Evolutionary conservation across 2,113 vertebrate species (phyloP), one percentile per base, ranked within the genome.

Genomic region (Oceanites oceanicus): DNA sequence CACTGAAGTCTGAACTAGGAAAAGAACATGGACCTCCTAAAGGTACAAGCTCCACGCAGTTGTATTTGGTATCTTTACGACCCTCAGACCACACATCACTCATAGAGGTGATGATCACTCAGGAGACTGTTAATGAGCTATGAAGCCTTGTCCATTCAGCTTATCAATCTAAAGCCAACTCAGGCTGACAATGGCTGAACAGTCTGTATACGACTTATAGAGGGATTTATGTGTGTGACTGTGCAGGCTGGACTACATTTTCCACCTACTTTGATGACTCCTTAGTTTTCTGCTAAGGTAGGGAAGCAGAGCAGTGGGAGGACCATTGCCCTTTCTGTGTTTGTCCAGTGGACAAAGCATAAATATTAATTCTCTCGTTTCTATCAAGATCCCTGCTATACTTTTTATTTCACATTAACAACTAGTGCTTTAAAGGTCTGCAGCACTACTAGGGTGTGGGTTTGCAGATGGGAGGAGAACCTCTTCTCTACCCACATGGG

Each of bases 401-500:
- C 16, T 50, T 45, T 44, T 50, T 66, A 23, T 47, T 45, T 81
- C 36, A 68, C 11, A 30, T 86, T 84, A 52, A 34, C 17, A 44
- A 29, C 56, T 32, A 53, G 13, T 42, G 15, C n/a, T 70, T 56
- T 56, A 36, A 22, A 78, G 47, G 42, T 15, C 36, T 53, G 42
- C 9, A 58, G 14, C 38, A 18, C 34, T 44, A 34, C 26, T 16
- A 14, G 40, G 17, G 25, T 14, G 50, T 42, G 63, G 29, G 90
- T 91, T 95, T 78, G 56, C 72, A 62, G 30, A 12, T 19, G 8
- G 52, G 40, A 59, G 38, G 40, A 86, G 19, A 72, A 2, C 19
- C 40, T 49, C n/a, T 61, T 81, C 22, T 70, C 50, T 50, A 4
- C 59, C 61, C 0, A 0, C 52, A 44, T 0, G 3, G 27, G 15